Evolutionary conservation across 2,888 invertebrate species (phyloP).

Genomic region (Myopa testacea): DNA sequence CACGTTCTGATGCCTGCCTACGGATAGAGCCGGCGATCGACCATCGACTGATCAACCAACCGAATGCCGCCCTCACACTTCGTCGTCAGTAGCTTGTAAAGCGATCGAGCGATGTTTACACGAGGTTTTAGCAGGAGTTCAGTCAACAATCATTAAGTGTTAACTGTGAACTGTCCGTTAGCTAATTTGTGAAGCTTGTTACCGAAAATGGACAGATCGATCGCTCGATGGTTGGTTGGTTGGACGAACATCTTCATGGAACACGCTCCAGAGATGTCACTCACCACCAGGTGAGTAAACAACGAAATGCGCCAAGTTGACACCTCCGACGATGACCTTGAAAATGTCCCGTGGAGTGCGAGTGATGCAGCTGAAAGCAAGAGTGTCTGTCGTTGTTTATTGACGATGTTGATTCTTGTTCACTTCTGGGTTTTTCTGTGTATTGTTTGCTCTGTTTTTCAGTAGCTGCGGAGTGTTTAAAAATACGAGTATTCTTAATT

Average conservation of each 20-base stretch:
- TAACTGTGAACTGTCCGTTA: constrained; percentile 13
- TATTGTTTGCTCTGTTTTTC: neutral
- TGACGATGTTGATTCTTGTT: neutral
- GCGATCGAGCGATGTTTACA: constrained; percentile 9
- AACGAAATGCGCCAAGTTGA: neutral
- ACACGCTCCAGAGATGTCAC: constrained; percentile 14
- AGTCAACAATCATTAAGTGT: constrained; percentile 19
- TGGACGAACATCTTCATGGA: neutral
- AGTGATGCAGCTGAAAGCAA: neutral
- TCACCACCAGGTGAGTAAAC: neutral
- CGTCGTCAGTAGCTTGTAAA: neutral
- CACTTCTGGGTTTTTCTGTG: neutral
- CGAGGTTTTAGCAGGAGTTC: neutral
- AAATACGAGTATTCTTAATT: no score
- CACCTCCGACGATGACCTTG: constrained; percentile 24
- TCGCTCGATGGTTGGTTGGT: neutral
- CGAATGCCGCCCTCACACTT: neutral
- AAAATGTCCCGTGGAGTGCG: neutral
- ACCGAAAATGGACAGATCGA: neutral
- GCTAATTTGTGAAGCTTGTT: constrained; percentile 25
- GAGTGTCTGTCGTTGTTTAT: neutral
- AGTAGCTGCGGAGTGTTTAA: no score
- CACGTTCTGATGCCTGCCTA: no score
- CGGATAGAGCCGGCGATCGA: no score
- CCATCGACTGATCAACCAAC: neutral